Conservation (phyloP, 2,888 invertebrate genomes). For the Lochmaea crataegi region DNA sequence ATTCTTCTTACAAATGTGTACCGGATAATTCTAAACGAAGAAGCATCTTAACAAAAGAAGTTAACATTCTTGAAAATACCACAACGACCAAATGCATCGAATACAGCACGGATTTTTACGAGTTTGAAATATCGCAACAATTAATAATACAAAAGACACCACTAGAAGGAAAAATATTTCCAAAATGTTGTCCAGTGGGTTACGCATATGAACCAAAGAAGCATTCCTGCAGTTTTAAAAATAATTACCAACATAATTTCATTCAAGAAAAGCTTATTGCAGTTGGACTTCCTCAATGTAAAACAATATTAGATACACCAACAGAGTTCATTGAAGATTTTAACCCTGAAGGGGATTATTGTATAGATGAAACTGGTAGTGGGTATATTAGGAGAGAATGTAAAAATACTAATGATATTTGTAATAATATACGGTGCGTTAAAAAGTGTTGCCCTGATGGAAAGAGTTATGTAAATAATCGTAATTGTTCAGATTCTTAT, state of each 20-base stretch:
- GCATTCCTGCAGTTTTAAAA: slow-evolving; percentile 49
- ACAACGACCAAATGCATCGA: slow-evolving; percentile 11
- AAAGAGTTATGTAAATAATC: slow-evolving; percentile 63
- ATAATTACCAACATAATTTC: slow-evolving; percentile 38
- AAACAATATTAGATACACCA: slow-evolving; percentile 49
- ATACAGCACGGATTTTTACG: slow-evolving; percentile 21
- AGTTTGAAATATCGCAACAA: slow-evolving; percentile 16
- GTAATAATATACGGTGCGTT: slow-evolving; percentile 59
- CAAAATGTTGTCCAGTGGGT: slow-evolving; percentile 57
- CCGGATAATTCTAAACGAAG: slow-evolving; percentile 5
- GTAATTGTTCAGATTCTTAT: slow-evolving; percentile 52
- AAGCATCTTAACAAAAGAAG: neutral
- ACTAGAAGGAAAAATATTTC: slow-evolving; percentile 38
- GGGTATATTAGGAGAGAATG: slow-evolving; percentile 52
- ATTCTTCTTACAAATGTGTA: slow-evolving; percentile 19
- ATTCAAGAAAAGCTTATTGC: slow-evolving; percentile 47
- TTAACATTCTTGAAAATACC: slow-evolving; percentile 3
- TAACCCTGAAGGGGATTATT: slow-evolving; percentile 37
- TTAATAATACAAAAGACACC: slow-evolving; percentile 11
- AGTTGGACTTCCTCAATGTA: slow-evolving; percentile 53
- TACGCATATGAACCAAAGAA: slow-evolving; percentile 48
- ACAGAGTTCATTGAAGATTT: slow-evolving; percentile 25
- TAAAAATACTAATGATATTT: slow-evolving; percentile 48
- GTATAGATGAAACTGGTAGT: slow-evolving; percentile 48
- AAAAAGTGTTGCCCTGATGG: slow-evolving; percentile 71